Evolutionary conservation across 2,888 invertebrate genomes (phyloP).

Genomic region (Lasioglossum calceatum): DNA sequence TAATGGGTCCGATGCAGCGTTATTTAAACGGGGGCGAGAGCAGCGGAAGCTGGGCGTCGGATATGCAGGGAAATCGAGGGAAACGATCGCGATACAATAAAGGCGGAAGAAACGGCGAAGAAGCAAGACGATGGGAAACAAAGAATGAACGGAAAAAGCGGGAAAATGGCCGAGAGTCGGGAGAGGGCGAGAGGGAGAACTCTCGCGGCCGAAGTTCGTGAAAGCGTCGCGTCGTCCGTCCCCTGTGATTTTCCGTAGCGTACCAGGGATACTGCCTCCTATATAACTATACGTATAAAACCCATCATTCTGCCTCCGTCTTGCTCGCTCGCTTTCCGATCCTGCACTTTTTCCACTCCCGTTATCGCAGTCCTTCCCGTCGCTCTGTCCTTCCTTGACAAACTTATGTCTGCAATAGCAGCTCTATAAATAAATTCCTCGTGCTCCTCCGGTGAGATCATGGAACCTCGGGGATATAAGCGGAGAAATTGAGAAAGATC

Average conservation of each 20-base stretch:
- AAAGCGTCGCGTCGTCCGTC: constrained; percentile 70
- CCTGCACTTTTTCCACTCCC: background rate
- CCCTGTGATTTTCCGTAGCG: constrained; percentile 73
- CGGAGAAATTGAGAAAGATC: constrained; percentile 81
- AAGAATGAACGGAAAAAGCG: constrained; percentile 30
- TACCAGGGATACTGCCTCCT: constrained; percentile 41
- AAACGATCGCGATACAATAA: background rate
- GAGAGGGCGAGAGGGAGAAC: constrained; percentile 29
- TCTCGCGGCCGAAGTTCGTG: constrained; percentile 71
- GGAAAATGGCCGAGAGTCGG: constrained; percentile 52
- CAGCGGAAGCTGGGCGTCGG: constrained; percentile 4
- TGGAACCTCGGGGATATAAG: constrained; percentile 61
- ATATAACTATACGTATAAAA: constrained; percentile 52
- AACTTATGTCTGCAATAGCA: constrained; percentile 80
- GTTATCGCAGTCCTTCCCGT: background rate
- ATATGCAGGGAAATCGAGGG: constrained; percentile 11
- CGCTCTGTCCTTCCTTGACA: constrained; percentile 66
- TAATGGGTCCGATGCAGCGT: constrained; percentile 33
- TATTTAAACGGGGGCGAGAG: constrained; percentile 31
- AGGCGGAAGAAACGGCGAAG: background rate
- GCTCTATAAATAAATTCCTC: constrained; percentile 80
- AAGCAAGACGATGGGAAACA: constrained; percentile 14
- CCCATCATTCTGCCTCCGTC: constrained; percentile 45
- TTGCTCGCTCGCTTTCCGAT: constrained; percentile 35
- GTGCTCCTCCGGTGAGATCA: constrained; percentile 50